These are phyloP conservation scores for Lepus townsendii DNA, from an alignment of 2,797 vertebrate species.

Conservation along the genomic window DNA sequence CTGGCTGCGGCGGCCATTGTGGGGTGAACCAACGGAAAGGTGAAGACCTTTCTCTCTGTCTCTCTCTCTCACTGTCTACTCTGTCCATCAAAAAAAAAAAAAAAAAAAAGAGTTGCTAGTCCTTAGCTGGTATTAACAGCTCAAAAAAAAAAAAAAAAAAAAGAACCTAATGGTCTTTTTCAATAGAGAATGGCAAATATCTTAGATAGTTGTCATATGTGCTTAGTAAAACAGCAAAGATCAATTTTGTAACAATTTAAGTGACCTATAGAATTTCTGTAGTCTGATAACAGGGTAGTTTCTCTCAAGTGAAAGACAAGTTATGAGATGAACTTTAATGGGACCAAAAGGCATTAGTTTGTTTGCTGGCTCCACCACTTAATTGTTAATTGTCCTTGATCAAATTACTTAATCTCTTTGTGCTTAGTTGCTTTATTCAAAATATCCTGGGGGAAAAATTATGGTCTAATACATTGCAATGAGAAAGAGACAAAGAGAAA, in stretches of 20 bases:
- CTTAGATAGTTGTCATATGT: slow-evolving; percentile 1
- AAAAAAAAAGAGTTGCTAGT: no score
- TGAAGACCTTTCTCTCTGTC: no score
- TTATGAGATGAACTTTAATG: not conserved
- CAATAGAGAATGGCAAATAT: not conserved
- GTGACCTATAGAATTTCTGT: not conserved
- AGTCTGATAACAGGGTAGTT: not conserved
- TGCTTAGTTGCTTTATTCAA: not conserved
- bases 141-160: not conserved
- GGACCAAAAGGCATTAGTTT: not conserved
- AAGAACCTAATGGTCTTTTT: not conserved
- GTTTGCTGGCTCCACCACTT: not conserved
- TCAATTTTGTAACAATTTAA: slow-evolving; percentile 4
- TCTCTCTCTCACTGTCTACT: no score
- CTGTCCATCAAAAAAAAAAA: no score
- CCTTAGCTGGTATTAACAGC: no score
- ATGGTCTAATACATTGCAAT: not conserved
- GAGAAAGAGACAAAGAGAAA: no score
- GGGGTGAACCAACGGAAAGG: no score
- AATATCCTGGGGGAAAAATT: not conserved
- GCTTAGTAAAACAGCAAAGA: not conserved
- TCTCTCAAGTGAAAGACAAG: not conserved
- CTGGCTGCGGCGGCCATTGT: no score
- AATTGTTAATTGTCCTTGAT: slow-evolving; percentile 14
- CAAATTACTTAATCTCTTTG: slow-evolving; percentile 23